Percentiles rank a stretch among this genome's conserved stretches.
Conservation (phyloP, 1,140 invertebrate genomes). For the Dreissena polymorpha region DNA sequence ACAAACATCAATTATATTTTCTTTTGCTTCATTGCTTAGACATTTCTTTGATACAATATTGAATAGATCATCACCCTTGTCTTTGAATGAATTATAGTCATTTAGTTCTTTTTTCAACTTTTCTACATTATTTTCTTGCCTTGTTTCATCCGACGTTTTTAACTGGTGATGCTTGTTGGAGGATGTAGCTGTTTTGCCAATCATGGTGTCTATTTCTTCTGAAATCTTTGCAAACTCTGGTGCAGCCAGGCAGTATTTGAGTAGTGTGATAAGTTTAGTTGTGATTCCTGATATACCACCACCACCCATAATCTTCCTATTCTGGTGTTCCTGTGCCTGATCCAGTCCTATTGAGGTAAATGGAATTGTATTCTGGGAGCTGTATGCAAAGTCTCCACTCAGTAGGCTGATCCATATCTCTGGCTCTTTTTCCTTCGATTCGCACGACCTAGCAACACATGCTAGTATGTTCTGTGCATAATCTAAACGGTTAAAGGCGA, state of each 20-base stretch:
- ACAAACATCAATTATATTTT: too few species aligned
- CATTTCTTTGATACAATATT: too few species aligned
- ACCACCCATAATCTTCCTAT: constrained; percentile 3
- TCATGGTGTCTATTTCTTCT: neutral
- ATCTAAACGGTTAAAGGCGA: constrained; percentile 11
- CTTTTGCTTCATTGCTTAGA: too few species aligned
- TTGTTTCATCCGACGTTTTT: constrained; percentile 7
- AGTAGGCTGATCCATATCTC: constrained; percentile 7
- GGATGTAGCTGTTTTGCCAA: neutral
- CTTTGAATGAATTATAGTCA: constrained; percentile 11
- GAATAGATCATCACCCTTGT: too few species aligned
- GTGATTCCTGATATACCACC: constrained; percentile 4
- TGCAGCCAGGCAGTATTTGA: constrained; percentile 15
- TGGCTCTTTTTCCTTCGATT: constrained; percentile 5
- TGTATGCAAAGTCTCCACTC: neutral
- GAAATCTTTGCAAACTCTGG: constrained; percentile 5
- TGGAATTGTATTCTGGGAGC: neutral
- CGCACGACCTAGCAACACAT: neutral
- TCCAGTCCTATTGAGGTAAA: constrained; percentile 9
- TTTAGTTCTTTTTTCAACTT: constrained; percentile 13
- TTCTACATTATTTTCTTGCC: constrained; percentile 6
- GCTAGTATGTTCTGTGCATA: constrained; percentile 3
- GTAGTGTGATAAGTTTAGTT: constrained; percentile 1
- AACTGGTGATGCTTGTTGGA: neutral
- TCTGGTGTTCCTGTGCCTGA: constrained; percentile 26